Conservation (phyloP, 2,113 vertebrate genomes). For the Dipodomys ordii region DNA sequence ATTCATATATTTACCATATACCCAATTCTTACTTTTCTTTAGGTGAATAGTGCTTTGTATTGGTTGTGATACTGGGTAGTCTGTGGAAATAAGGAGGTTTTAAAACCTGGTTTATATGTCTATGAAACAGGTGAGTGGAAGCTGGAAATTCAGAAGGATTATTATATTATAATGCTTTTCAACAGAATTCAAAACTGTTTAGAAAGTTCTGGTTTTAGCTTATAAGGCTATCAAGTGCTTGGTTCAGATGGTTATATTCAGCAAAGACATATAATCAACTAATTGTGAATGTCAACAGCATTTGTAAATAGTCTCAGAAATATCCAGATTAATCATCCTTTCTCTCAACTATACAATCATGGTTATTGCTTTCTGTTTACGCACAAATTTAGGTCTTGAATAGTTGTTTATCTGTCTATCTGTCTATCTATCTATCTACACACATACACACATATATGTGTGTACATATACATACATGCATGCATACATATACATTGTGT, state of each 20-base stretch:
- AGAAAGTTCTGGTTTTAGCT: neutral
- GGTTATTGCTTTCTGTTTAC: neutral
- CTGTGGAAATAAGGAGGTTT: neutral
- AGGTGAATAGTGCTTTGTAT: neutral
- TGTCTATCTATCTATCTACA: too few species aligned
- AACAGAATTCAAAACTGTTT: neutral
- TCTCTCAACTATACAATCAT: neutral
- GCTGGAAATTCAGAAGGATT: neutral
- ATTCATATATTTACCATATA: too few species aligned
- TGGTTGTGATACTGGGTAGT: neutral
- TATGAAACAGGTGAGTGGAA: neutral
- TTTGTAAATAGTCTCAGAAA: neutral
- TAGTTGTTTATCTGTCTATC: too few species aligned
- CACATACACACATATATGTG: too few species aligned
- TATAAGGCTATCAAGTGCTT: neutral
- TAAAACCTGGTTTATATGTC: neutral
- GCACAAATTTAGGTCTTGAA: neutral
- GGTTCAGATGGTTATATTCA: neutral
- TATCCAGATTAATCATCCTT: neutral
- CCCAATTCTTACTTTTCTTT: too few species aligned
- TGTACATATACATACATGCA: too few species aligned
- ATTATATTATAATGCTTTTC: neutral
- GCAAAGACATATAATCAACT: neutral
- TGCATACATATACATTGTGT: too few species aligned
- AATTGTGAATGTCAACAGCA: neutral